A percentile compares a stretch with the other conserved stretches of the same genome.
phyloP scores from a whole-genome alignment of 2,888 invertebrate species.

The Barypeithes pellucidus region DNA sequence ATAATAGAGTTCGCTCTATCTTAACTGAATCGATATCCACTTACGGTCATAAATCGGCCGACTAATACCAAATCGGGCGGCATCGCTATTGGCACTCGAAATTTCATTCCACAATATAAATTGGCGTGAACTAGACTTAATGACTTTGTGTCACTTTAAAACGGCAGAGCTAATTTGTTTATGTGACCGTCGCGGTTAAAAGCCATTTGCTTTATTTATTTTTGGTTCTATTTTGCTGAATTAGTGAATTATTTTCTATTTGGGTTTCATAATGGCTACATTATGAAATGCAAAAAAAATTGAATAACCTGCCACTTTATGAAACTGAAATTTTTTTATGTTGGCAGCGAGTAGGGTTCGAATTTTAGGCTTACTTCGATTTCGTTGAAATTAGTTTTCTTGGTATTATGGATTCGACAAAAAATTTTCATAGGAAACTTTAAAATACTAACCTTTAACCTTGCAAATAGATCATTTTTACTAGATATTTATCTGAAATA shows the following conservation, averaged over 20 bases:
- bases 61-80: conserved; percentile 40
- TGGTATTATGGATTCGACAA: no score
- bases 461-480: no score
- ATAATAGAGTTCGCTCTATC: conserved; percentile 38
- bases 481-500: no score
- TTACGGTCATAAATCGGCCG: conserved; percentile 36
- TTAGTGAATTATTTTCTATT: conserved; percentile 32
- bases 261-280: no score
- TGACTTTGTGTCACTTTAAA: conserved; percentile 43
- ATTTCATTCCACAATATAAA: conserved; percentile 50
- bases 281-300: no score
- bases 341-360: no score
- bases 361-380: no score
- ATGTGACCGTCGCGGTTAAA: conserved; percentile 34
- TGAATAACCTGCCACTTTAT: no score
- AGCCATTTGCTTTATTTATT: conserved; percentile 30
- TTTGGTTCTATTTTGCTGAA: conserved; percentile 8
- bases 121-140: conserved; percentile 51
- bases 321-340: no score
- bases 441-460: no score
- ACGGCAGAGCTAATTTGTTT: conserved; percentile 45
- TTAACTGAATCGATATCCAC: conserved; percentile 31
- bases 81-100: conserved; percentile 28
- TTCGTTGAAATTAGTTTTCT: no score
- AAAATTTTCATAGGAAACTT: no score